A percentile compares a stretch with the other conserved stretches of the same genome.
These are phyloP conservation scores for Heliconius himera DNA, from an alignment of 1,140 invertebrate species.

Conservation along the genomic window DNA sequence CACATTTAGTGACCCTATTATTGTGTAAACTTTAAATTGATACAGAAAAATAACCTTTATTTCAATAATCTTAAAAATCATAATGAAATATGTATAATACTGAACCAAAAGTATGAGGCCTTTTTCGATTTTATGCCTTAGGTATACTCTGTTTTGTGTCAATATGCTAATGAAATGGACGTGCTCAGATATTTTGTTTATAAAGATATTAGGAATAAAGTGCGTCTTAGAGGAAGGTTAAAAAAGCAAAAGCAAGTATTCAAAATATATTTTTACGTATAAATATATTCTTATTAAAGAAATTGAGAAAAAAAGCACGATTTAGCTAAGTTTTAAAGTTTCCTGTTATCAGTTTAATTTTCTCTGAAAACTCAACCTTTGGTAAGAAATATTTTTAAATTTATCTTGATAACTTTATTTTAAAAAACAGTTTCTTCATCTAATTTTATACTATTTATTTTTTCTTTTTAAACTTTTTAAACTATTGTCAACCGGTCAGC, in stretches of 20 bases:
- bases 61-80: background rate
- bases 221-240: background rate
- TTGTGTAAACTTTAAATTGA: conserved; percentile 32
- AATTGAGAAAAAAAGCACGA: no score
- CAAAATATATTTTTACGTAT: background rate
- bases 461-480: no score
- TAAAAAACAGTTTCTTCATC: no score
- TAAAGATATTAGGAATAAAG: background rate
- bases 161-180: conserved; percentile 14
- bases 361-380: no score
- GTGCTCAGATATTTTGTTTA: background rate
- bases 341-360: no score
- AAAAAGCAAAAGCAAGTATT: background rate
- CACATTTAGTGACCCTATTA: conserved; percentile 60
- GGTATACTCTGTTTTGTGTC: conserved; percentile 6
- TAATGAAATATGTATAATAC: background rate
- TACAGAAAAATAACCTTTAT: conserved; percentile 22
- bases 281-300: no score
- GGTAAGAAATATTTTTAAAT: no score
- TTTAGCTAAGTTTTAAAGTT: no score
- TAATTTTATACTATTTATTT: no score
- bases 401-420: no score
- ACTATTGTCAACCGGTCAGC: no score
- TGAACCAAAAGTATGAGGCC: background rate
- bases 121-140: conserved; percentile 12